Conservation (phyloP, 2,888 invertebrate species). For the Drosophila multiciliata region DNA sequence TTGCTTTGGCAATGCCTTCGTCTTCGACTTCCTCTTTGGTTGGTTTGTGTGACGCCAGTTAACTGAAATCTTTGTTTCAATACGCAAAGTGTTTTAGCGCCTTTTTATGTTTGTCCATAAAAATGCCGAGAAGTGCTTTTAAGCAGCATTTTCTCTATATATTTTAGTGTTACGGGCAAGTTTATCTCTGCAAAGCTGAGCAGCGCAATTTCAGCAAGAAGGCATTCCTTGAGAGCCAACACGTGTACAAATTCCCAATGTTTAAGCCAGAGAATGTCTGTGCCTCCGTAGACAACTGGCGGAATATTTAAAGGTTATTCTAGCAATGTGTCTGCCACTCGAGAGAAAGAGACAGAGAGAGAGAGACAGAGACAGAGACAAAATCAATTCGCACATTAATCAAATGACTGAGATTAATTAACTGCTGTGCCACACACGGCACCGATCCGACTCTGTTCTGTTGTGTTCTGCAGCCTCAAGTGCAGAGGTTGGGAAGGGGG, state of each 20-base stretch:
- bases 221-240: slow-evolving; percentile 8
- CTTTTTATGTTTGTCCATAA: slow-evolving; percentile 70
- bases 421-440: slow-evolving; percentile 27
- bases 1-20: slow-evolving; percentile 49
- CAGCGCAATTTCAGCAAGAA: not conserved
- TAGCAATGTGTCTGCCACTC: slow-evolving; percentile 29
- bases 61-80: slow-evolving; percentile 57
- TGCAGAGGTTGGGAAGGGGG: not conserved
- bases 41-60: slow-evolving; percentile 16
- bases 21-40: not conserved
- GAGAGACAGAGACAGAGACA: slow-evolving; percentile 29
- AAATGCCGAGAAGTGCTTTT: slow-evolving; percentile 39
- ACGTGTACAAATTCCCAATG: slow-evolving; percentile 5
- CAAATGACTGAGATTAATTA: slow-evolving; percentile 75
- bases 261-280: not conserved
- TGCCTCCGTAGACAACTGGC: not conserved
- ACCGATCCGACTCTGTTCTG: slow-evolving; percentile 9
- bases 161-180: slow-evolving; percentile 7
- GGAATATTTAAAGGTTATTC: not conserved
- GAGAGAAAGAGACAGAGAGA: not conserved
- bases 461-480: not conserved
- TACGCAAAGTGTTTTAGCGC: slow-evolving; percentile 60
- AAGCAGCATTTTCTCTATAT: not conserved
- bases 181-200: slow-evolving; percentile 29
- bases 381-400: slow-evolving; percentile 75